Conservation (phyloP, 2,888 invertebrate species). For the Chydorus sphaericus region DNA sequence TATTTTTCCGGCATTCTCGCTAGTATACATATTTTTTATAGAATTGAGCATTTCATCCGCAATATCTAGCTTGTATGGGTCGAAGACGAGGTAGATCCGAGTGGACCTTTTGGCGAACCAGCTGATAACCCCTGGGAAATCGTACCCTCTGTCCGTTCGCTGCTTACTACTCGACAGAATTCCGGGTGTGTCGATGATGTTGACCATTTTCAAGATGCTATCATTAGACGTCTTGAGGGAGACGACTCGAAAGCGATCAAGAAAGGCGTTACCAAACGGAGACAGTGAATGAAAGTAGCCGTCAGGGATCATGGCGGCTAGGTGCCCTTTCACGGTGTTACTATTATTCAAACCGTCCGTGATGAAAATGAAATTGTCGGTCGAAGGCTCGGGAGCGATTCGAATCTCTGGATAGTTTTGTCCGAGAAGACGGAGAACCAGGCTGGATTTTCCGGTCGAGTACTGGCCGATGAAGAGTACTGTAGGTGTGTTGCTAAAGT, state of each 20-base stretch:
- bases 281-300: constrained; percentile 35
- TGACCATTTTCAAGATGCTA: constrained; percentile 36
- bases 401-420: constrained; percentile 38
- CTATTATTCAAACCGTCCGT: too few species aligned
- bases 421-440: constrained; percentile 33
- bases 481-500: constrained; percentile 41
- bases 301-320: constrained; percentile 39
- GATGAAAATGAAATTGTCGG: constrained; percentile 40
- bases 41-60: constrained; percentile 40
- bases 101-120: constrained; percentile 43
- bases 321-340: constrained; percentile 39
- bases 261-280: constrained; percentile 39
- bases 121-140: constrained; percentile 38
- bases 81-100: constrained; percentile 39
- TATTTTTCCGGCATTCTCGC: constrained; percentile 31
- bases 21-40: constrained; percentile 37
- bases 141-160: constrained; percentile 39
- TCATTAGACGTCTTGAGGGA: too few species aligned
- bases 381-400: constrained; percentile 40
- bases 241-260: constrained; percentile 37
- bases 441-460: constrained; percentile 37
- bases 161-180: constrained; percentile 35
- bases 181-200: constrained; percentile 38
- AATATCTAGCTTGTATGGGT: constrained; percentile 42
- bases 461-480: constrained; percentile 39